Evolutionary conservation across 2,888 invertebrate genomes (phyloP), one percentile per base, ranked within the genome.

Genomic region (Harpagoxenus sublaevis): DNA sequence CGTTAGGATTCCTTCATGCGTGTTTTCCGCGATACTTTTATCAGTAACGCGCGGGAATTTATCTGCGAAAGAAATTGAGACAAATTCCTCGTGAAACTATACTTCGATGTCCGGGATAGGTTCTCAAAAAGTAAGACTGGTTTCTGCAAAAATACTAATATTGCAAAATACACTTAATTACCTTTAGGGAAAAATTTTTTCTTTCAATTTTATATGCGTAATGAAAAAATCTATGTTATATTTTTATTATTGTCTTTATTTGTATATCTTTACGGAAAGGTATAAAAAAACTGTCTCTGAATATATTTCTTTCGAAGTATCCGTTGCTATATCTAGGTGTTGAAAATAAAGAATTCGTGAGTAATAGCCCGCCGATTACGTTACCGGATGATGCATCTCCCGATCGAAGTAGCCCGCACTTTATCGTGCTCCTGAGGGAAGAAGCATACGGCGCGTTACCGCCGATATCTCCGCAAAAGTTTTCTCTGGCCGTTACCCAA

Each of bases 401-500:
- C 70, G 66, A 62, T 48, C 55, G 45, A 68, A 77, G 55, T 60
- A 71, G 74, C 78, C 39, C 23, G 71, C 73, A 83, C 82, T 86
- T 77, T 84, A 87, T 86, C 86, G 23, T 31, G 84, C 75, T 88
- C 63, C 73, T 74, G 86, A 91, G 88, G 77, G 77, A 89, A 84
- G 85, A 89, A 87, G 68, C 87, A 68, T 85, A n/a, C n/a, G 84
- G 79, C 86, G 88, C 87, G 88, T 90, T 89, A 88, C 90, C n/a
- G 88, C 87, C 55, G 92, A 92, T 93, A 93, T 93, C 93, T 92
- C 42, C 60, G 71, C 93, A 93, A 92, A 93, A 93, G 92, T 93
- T 93, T 93, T 93, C 92, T 93, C 93, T 93, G 93, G 93, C 93
- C 92, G 89, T 90, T 89, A 92, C 91, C 91, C 93, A 93, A 93